Base-by-base conservation (phyloP, 2,888 invertebrate species). In the Homarus gammarus region DNA sequence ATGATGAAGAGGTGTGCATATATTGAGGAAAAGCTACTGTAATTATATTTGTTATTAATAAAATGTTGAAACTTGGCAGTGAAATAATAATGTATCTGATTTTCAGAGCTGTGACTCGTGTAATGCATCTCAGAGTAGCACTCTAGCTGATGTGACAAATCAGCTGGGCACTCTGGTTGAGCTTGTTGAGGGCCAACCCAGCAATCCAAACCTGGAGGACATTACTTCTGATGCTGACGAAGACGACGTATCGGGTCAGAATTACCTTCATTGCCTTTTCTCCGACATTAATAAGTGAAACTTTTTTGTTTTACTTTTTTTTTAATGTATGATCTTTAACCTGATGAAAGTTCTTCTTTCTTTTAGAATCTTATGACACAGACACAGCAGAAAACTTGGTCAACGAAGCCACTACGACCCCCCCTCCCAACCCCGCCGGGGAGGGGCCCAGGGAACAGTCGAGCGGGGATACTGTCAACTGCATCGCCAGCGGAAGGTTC, bases 311-410 rank as follows among this genome's bases (percentile, higher is more conserved):
- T 38, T 49, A 6, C 1, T 40, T 49, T n/a, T 40, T n/a, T 40
- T 78, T 2, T 40, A 10, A 10, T 22, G n/a, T 73, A 73, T n/a
- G n/a, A 31, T 15, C 31, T 68, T 18, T 51, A 51, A 2, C 38
- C n/a, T 36, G 18, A 61, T 82, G 2, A 15, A n/a, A 31, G 18
- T 64, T 33, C 31, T 15, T n/a, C 64, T 86, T 40, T 40, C 36
- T 87, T 87, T 6, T 36, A 88, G 88, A 88, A 44, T 61, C 61
- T 75, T 68, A 75, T 70, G 51, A 75, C 38, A 18, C 86, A 81
- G 82, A 87, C 70, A 87, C 81, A 84, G 88, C 91, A 88, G 91
- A 91, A 84, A 91, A 91, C 91, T 91, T 91, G 88, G 91, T 88
- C 68, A 56, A 72, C 73, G 91, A 88, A 84, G 88, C 91, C 64